Evolutionary conservation across 2,888 invertebrate genomes (phyloP).

Genomic region (Campoletis raptor): DNA sequence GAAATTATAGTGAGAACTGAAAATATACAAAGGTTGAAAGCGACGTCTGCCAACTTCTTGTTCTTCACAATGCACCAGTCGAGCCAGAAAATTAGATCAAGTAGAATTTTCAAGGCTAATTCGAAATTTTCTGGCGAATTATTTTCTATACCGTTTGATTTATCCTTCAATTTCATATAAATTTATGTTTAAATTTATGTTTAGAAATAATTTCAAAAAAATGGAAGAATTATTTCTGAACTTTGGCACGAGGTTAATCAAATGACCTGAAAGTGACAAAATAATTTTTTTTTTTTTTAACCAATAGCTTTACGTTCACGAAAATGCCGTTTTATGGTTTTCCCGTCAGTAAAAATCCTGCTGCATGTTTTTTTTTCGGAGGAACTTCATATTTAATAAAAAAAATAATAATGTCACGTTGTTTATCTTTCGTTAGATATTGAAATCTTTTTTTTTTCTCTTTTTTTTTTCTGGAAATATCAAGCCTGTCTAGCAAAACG

Average conservation of each 20-base stretch:
- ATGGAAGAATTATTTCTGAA: not conserved
- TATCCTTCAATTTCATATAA: not conserved
- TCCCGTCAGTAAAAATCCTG: too few species aligned
- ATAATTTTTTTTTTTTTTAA: too few species aligned
- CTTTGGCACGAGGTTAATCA: not conserved
- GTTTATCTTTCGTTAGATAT: too few species aligned
- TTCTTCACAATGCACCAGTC: not conserved
- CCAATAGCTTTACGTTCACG: not conserved
- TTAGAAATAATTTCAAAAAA: not conserved
- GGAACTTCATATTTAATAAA: too few species aligned
- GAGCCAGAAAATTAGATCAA: slow-evolving; percentile 13
- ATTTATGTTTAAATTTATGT: not conserved
- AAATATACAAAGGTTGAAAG: not conserved
- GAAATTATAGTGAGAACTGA: not conserved
- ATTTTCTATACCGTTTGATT: slow-evolving; percentile 10
- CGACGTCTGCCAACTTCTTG: not conserved
- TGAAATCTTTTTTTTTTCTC: too few species aligned
- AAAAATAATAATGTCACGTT: too few species aligned
- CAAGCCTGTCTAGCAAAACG: not conserved
- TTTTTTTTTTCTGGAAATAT: too few species aligned
- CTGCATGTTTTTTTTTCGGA: too few species aligned
- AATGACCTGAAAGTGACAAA: not conserved
- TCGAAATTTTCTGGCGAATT: slow-evolving; percentile 26
- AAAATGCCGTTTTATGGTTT: not conserved
- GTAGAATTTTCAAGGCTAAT: slow-evolving; percentile 17